Percentiles rank a stretch among this genome's conserved stretches.
phyloP scores from a whole-genome alignment of 2,888 invertebrate genomes.

The Lamproptera curius region DNA sequence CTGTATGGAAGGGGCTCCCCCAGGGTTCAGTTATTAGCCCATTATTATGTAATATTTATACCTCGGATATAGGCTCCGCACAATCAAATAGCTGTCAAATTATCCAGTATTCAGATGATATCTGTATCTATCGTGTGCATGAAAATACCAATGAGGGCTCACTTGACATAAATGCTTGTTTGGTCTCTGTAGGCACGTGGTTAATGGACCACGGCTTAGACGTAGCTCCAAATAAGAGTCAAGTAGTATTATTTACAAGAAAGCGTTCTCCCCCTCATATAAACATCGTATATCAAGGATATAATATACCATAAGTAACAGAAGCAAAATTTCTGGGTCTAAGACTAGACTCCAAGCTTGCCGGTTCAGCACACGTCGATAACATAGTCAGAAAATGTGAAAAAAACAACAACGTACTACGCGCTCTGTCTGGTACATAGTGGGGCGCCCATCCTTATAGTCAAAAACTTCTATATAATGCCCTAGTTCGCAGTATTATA shows the following conservation, averaged over 20 bases:
- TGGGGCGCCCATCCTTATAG: neutral
- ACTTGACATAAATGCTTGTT: no score
- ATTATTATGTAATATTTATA: constrained; percentile 22
- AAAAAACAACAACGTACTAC: constrained; percentile 14
- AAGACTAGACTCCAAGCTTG: constrained; percentile 7
- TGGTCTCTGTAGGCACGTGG: no score
- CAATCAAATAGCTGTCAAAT: constrained; percentile 14
- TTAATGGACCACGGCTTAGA: no score
- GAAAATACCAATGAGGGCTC: neutral
- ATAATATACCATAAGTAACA: no score
- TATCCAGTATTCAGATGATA: constrained; percentile 13
- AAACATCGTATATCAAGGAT: no score
- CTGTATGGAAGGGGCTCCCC: constrained; percentile 21
- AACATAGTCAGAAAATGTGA: constrained; percentile 23
- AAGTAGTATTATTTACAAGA: no score
- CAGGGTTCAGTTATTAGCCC: no score
- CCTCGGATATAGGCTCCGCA: constrained; percentile 14
- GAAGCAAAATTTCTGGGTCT: constrained; percentile 14
- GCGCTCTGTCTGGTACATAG: constrained; percentile 25
- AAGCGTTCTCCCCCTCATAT: no score
- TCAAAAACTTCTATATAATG: no score
- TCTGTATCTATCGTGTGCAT: neutral
- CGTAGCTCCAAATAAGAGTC: no score
- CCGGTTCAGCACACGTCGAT: constrained; percentile 11
- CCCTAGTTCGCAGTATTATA: no score